Conservation (phyloP, 2,113 vertebrate genomes). For the Alouatta palliata region DNA sequence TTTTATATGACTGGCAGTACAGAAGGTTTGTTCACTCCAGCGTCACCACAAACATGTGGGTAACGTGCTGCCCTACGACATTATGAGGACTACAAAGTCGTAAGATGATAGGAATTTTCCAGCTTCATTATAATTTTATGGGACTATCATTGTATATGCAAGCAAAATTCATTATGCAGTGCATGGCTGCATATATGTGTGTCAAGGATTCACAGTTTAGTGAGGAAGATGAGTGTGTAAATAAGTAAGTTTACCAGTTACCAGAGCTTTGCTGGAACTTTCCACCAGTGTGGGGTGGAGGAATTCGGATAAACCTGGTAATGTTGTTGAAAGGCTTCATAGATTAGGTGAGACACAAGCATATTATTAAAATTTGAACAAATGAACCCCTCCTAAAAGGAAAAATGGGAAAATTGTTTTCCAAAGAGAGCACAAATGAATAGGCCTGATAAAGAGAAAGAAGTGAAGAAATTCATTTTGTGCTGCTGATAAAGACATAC, state of each 20-base stretch:
- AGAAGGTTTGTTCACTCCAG: neutral
- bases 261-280: neutral
- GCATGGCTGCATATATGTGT: neutral
- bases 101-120: neutral
- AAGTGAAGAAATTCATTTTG: neutral
- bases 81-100: neutral
- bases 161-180: neutral
- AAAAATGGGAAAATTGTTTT: neutral
- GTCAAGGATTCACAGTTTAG: neutral
- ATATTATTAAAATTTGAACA: neutral
- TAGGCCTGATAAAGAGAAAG: neutral
- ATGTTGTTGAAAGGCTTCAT: neutral
- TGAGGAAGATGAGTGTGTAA: neutral
- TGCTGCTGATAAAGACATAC: too few species aligned
- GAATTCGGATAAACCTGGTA: neutral
- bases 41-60: neutral
- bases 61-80: neutral
- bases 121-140: neutral
- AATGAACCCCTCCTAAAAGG: neutral
- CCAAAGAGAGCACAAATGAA: neutral
- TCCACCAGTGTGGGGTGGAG: neutral
- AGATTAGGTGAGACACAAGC: neutral
- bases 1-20: neutral
- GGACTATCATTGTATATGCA: neutral
- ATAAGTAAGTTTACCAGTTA: neutral